Evolutionary conservation across 37 sponge, comb jelly and placozoan genomes (phyloP), one percentile per base, ranked within the genome.

Genomic region (Ianthella basta): DNA sequence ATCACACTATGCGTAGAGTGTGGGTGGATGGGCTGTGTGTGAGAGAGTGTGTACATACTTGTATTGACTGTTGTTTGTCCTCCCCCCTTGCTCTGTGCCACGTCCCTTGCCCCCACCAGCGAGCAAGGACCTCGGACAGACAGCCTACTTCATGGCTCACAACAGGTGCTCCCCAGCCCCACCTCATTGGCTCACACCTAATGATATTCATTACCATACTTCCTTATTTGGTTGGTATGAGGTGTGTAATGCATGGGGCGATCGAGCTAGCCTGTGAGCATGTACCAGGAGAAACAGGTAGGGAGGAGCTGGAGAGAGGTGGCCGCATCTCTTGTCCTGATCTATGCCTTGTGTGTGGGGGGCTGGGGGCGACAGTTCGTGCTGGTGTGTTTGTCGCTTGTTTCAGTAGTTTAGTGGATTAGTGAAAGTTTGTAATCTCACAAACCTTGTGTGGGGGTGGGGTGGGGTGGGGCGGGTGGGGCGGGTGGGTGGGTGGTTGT

Each of bases 121-220:
- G 18, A 91, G 89, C 77, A 92, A 91, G 39, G 99, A 99, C 65
- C 89, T 99, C 44, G 91, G 92, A 13, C 93, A 96, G 88, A 92
- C 93, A 13, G 93, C 99, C 68, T 99, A 94, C 87, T 99, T 99
- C 88, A 91, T 99, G 95, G 94, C 99, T n/a, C 96, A 97, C 81
- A 94, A 99, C 91, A 97, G 96, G 96, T 96, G 60, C 24, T 34
- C 64, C 34, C 54, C 37, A 40, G 25, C 83, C 68, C 55, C 41
- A 32, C 61, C 57, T 73, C 86, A 66, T 35, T 35, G 37, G 41
- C 29, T 36, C 83, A 83, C 75, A 27, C 54, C 57, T 34, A 59
- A 65, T 67, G 14, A 32, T 29, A 54, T 21, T 54, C 18, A 4
- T 44, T 36, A 69, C 27, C 29, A 19, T 40, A 24, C 56, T 55